Evolutionary conservation across 64 coral and sea anemone genomes (phyloP).

Genomic region (Platygyra sinensis): DNA sequence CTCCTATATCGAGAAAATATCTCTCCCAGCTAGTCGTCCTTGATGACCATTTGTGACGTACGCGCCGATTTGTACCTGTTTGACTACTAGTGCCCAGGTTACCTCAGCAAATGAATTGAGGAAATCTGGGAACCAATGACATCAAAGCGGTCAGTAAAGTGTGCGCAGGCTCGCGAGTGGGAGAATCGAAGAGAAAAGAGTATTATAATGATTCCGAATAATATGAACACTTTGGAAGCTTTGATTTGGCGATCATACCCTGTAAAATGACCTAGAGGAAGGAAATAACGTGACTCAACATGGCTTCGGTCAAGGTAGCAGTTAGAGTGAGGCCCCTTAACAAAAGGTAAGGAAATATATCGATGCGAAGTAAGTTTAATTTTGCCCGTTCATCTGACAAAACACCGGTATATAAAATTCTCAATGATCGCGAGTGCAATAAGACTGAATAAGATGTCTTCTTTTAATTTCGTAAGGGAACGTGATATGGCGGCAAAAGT

Average conservation of each 20-base stretch:
- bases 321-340: constrained; percentile 97
- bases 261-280: constrained; percentile 60
- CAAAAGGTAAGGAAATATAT: constrained; percentile 78
- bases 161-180: constrained; percentile 15
- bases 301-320: constrained; percentile 99
- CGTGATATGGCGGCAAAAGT: constrained; percentile 90
- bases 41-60: too few relatives aligned
- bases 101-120: not conserved
- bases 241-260: constrained; percentile 18
- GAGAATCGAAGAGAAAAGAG: not conserved
- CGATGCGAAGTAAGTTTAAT: not conserved
- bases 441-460: constrained; percentile 5
- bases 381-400: not conserved
- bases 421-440: not conserved
- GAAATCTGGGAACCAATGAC: not conserved
- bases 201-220: constrained; percentile 12
- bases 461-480: constrained; percentile 59
- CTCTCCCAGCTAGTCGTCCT: too few relatives aligned
- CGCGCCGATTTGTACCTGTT: too few relatives aligned
- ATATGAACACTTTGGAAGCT: not conserved
- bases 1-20: too few relatives aligned
- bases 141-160: constrained; percentile 5
- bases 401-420: not conserved
- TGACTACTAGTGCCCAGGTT: too few relatives aligned
- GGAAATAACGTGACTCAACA: constrained; percentile 23